Evolutionary conservation across 2,113 vertebrate species (phyloP), one percentile per base, ranked within the genome.

Genomic region (Solea solea): DNA sequence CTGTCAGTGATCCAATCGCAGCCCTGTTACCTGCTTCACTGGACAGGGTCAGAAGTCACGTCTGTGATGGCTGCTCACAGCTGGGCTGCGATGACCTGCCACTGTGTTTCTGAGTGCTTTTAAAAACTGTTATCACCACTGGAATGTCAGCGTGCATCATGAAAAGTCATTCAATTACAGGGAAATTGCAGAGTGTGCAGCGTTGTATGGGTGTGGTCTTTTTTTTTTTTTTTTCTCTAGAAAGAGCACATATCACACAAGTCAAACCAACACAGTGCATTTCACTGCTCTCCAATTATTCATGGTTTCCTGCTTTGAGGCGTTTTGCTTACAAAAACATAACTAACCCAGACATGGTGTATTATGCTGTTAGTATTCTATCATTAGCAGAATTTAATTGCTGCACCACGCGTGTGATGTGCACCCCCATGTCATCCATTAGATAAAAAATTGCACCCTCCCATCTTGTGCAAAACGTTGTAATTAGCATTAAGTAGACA

Each of bases 1-100:
- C 81, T 88, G 89, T 83, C 81, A 83, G 27, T 9, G 88, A 90
- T 88, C 75, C 86, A 88, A 92, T 92, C 82, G 74, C 72, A 72
- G 81, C 77, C 76, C 87, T 60, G 83, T 93, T 93, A 91, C 88
- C 92, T 91, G 92, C 89, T 81, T 89, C 88, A 88, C 80, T 92
- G 88, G 78, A 72, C 74, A 49, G 62, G 88, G 88, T 91, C 86
- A 88, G 34, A 88, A 91, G 87, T 86, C 83, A 70, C 16, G 3
- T 67, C 52, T 58, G 63, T 13, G 25, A 80, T 28, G 73, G 48
- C 49, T 75, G 49, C 62, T 77, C 28, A 46, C 82, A 83, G 83
- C 82, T 58, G 81, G 62, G 72, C 72, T 28, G 61, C 59, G 58
- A 79, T 85, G 82, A 69, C 79, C 76, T 48, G 1, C 53, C 28